Conservation (phyloP, 2,113 vertebrate genomes). For the Cyprinodon tularosa region DNA sequence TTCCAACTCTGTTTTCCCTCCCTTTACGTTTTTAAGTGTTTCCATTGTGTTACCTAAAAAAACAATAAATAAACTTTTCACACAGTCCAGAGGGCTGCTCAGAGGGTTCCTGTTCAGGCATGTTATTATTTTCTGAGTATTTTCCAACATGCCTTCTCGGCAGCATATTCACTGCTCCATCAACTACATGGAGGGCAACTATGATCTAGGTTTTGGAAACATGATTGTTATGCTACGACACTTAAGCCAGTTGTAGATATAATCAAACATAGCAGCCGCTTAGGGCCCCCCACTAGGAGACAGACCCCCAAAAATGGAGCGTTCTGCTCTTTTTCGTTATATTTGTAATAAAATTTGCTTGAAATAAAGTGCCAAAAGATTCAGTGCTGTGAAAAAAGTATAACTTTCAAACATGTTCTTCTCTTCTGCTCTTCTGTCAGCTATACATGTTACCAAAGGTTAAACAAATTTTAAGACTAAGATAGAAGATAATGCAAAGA, state of each 20-base stretch:
- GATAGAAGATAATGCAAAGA: too few species aligned
- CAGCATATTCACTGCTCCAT: slow-evolving; percentile 15
- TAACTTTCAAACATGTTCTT: too few species aligned
- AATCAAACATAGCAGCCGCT: background rate
- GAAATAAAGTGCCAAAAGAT: too few species aligned
- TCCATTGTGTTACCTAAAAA: background rate
- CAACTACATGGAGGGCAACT: slow-evolving; percentile 4
- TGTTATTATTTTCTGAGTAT: slow-evolving; percentile 2
- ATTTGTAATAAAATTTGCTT: background rate
- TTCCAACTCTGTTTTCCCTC: slow-evolving; percentile 3
- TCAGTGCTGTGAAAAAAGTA: too few species aligned
- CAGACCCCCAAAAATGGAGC: background rate
- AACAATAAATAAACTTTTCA: background rate
- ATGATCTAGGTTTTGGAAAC: background rate
- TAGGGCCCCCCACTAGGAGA: background rate
- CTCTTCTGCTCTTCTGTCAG: too few species aligned
- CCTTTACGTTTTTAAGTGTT: background rate
- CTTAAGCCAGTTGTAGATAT: background rate
- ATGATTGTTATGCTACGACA: background rate
- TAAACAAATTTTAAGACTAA: too few species aligned
- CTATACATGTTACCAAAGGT: too few species aligned
- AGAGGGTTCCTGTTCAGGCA: slow-evolving; percentile 47
- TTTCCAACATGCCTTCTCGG: background rate
- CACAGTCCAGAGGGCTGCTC: slow-evolving; percentile 7
- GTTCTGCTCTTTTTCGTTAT: background rate